Percentiles rank a stretch among this genome's conserved stretches.
These are phyloP conservation scores for Lasioglossum oenotherae DNA, from an alignment of 2,888 invertebrate genomes.

Conservation along the genomic window DNA sequence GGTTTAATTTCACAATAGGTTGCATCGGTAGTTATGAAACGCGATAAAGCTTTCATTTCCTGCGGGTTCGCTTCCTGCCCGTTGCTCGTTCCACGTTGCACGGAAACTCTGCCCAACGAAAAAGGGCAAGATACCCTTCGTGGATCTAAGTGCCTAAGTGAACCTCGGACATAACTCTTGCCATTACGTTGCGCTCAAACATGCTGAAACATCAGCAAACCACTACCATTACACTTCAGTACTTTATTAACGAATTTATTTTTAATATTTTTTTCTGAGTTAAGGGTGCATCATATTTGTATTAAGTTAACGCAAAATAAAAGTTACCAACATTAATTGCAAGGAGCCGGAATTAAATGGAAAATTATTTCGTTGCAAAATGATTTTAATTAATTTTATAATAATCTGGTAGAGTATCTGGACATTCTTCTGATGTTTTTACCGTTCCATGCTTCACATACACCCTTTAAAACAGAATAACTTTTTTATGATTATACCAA, in stretches of 20 bases:
- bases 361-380: too few species aligned
- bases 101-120: not conserved
- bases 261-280: not conserved
- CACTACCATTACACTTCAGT: not conserved
- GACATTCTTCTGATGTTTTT: too few species aligned
- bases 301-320: not conserved
- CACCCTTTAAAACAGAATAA: too few species aligned
- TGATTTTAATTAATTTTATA: too few species aligned
- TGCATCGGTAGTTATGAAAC: not conserved
- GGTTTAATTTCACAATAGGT: constrained; percentile 10
- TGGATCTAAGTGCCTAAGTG: not conserved
- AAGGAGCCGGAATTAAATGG: too few species aligned
- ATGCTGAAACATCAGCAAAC: not conserved
- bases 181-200: not conserved
- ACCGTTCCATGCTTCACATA: too few species aligned
- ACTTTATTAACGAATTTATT: not conserved
- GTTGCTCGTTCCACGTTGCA: not conserved
- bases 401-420: too few species aligned
- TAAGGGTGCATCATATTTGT: too few species aligned
- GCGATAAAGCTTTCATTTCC: not conserved
- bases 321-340: too few species aligned
- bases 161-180: not conserved
- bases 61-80: not conserved
- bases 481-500: too few species aligned
- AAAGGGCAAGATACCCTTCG: not conserved